Conservation (phyloP, 1,140 invertebrate genomes). For the Cydia strobilella region DNA sequence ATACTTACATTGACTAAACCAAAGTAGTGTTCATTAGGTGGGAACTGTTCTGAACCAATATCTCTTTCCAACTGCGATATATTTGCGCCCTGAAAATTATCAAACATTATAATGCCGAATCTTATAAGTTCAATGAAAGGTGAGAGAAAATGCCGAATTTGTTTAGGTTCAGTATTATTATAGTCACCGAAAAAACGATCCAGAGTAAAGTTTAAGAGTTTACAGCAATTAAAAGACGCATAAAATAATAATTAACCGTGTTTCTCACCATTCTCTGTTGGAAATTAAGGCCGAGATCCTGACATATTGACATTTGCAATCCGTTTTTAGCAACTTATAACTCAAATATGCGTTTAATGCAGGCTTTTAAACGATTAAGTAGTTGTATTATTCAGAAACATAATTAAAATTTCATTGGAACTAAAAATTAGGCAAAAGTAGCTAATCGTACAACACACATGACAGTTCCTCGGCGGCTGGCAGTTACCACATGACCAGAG, state of each 20-base stretch:
- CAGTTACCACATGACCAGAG: slow-evolving; percentile 39
- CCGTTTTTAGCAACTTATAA: slow-evolving; percentile 63
- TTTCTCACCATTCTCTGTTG: slow-evolving; percentile 78
- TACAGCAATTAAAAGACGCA: slow-evolving; percentile 36
- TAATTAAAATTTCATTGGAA: slow-evolving; percentile 60
- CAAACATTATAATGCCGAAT: slow-evolving; percentile 18
- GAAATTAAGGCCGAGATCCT: slow-evolving; percentile 80
- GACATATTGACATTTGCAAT: slow-evolving; percentile 81
- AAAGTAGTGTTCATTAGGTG: slow-evolving; percentile 99
- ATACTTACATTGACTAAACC: slow-evolving; percentile 97
- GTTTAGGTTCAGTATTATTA: not conserved
- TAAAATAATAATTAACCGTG: slow-evolving; percentile 43
- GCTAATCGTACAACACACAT: slow-evolving; percentile 62
- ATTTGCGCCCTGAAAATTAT: slow-evolving; percentile 92
- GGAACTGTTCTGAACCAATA: slow-evolving; percentile 98
- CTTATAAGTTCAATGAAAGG: not conserved
- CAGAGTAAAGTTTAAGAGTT: not conserved
- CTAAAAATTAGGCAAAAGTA: slow-evolving; percentile 58
- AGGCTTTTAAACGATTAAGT: slow-evolving; percentile 45
- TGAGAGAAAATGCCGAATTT: slow-evolving; percentile 39
- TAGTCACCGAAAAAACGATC: not conserved
- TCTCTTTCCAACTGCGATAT: slow-evolving; percentile 98
- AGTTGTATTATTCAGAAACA: slow-evolving; percentile 57
- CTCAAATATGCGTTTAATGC: slow-evolving; percentile 55
- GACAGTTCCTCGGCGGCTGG: slow-evolving; percentile 39